These are phyloP conservation scores for Vespertilio murinus DNA, from an alignment of 2,797 vertebrate genomes.

Conservation along the genomic window DNA sequence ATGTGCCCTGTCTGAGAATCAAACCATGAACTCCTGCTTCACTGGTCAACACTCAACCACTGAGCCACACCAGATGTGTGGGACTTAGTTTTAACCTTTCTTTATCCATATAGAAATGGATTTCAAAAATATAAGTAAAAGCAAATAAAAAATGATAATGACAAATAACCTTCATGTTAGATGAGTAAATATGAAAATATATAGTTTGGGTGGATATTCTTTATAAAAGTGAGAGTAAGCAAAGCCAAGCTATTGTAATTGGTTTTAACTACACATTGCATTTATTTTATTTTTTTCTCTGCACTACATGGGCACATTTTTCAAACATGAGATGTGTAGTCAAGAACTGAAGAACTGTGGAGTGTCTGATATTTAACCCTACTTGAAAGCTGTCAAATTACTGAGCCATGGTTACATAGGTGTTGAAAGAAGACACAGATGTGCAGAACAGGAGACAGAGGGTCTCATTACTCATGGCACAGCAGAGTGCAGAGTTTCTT, in stretches of 20 bases:
- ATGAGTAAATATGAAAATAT: background rate
- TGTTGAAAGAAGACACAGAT: background rate
- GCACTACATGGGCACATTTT: fast-evolving
- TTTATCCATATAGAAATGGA: background rate
- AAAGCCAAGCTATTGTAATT: background rate
- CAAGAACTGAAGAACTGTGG: background rate
- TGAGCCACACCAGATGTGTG: too few relatives aligned
- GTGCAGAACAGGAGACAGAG: background rate
- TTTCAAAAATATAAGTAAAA: background rate
- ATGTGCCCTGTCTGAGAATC: too few relatives aligned
- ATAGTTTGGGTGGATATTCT: background rate
- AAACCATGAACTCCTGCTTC: too few relatives aligned
- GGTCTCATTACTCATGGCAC: background rate
- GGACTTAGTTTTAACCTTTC: background rate
- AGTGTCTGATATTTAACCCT: background rate
- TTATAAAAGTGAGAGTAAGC: background rate
- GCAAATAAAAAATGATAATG: background rate
- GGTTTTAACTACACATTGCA: fast-evolving
- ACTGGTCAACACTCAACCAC: too few relatives aligned
- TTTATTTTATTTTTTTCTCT: background rate
- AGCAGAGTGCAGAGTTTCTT: background rate
- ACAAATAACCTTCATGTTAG: background rate
- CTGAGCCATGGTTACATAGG: background rate
- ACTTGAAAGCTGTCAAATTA: background rate
- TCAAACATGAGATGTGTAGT: background rate